Base-by-base conservation (phyloP, 2,113 vertebrate species). In the Eulemur macaco region DNA sequence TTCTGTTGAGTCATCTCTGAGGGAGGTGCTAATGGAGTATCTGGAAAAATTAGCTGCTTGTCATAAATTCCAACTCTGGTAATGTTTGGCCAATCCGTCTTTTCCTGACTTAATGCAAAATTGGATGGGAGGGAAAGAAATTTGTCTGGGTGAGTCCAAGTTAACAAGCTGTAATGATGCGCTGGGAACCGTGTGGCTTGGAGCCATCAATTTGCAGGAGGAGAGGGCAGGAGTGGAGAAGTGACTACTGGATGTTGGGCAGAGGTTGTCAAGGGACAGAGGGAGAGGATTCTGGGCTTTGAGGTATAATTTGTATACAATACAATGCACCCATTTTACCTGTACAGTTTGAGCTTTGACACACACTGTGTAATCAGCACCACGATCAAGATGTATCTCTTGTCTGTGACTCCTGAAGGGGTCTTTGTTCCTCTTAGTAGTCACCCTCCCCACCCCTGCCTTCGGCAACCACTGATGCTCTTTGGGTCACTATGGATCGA, bases 31-130 rank as follows among this genome's bases (percentile, higher is more conserved):
- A 56, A 45, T 58, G 84, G 80, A 69, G 71, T 29, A 69, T 37
- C 69, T 60, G 86, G 64, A 50, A 71, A 64, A 76, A 85, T n/a
- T 12, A 81, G 64, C 45, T 18, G 50, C 85, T 90, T 69, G n/a
- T 73, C 80, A 64, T 74, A 47, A 47, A 84, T 92, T 80, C 89
- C 60, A 93, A 4, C 45, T 85, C 69, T 87, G 52, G 81, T 58
- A 37, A 66, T 64, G 58, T 50, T 76, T 85, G 31, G 66, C 42
- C 63, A 20, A 77, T 90, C 9, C 39, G 50, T 76, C 78, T 93
- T 66, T 45, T 82, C 39, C 92, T 77, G 86, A 85, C 92, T 96
- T 77, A 34, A 77, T 91, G 96, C 86, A 66, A 37, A 96, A 91
- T 37, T 83, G 73, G 45, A 88, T 31, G 52, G 77, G 89, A 96